Evolutionary conservation across 2,113 vertebrate species (phyloP).

Genomic region (Bambusicola thoracicus): DNA sequence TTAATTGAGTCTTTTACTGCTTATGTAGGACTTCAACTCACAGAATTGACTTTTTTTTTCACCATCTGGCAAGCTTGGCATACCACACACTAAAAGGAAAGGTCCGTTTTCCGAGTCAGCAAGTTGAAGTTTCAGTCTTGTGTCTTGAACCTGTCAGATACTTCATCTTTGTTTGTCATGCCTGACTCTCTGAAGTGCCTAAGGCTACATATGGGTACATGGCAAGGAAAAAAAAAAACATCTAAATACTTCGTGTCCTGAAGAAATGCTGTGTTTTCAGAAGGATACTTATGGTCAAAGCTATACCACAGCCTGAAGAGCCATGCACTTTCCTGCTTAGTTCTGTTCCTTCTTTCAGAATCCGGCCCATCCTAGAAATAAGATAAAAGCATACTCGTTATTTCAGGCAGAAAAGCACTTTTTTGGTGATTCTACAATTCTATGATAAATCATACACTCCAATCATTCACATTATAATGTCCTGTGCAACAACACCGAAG

Average conservation of each 20-base stretch:
- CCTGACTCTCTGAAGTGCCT: neutral
- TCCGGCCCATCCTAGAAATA: slow-evolving; percentile 78
- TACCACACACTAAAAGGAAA: neutral
- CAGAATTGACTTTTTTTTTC: neutral
- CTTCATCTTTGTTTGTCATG: neutral
- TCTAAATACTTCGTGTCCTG: neutral
- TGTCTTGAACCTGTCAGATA: neutral
- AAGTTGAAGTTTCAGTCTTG: neutral
- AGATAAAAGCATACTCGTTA: slow-evolving; percentile 26
- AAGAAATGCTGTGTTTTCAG: slow-evolving; percentile 15
- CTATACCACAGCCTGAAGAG: slow-evolving; percentile 97
- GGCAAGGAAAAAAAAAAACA: neutral
- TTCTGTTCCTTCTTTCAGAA: slow-evolving; percentile 83
- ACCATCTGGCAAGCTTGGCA: neutral
- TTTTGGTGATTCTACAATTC: no score
- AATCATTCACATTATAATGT: neutral
- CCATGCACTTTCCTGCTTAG: slow-evolving; percentile 97
- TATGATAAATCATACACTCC: neutral
- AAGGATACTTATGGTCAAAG: slow-evolving; percentile 99
- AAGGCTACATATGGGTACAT: neutral
- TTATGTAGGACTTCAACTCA: neutral
- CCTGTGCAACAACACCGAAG: neutral
- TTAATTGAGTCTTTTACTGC: neutral
- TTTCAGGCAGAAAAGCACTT: neutral
- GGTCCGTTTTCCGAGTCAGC: neutral